Evolutionary conservation across 2,113 vertebrate species (phyloP).

Genomic region (Halcyon senegalensis): DNA sequence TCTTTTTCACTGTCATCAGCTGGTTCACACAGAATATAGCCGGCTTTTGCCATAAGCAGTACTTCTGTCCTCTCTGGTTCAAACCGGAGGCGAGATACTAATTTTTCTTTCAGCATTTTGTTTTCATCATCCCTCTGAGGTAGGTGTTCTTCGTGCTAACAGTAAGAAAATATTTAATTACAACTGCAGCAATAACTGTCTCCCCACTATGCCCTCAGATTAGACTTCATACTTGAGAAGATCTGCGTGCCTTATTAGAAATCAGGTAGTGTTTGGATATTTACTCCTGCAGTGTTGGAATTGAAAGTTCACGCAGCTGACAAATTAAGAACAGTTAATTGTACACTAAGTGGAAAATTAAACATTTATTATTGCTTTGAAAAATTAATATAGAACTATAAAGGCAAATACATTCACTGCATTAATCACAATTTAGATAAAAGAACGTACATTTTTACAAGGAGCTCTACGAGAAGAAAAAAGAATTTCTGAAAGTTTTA

Average conservation of each 20-base stretch:
- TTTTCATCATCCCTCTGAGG: neutral
- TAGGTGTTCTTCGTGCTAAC: neutral
- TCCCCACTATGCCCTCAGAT: neutral
- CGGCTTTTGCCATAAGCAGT: slow-evolving; percentile 2
- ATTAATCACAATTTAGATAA: neutral
- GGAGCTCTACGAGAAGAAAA: neutral
- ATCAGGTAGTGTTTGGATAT: neutral
- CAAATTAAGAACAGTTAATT: neutral
- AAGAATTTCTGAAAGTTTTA: neutral
- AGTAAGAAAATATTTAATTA: neutral
- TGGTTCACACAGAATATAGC: neutral
- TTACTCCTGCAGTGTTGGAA: neutral
- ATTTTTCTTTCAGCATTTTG: neutral
- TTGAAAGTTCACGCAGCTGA: neutral
- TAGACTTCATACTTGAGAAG: neutral
- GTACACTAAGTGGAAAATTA: neutral
- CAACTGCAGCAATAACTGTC: neutral
- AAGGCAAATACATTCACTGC: neutral
- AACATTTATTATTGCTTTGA: neutral
- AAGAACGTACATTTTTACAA: neutral
- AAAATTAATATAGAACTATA: neutral
- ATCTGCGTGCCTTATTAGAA: neutral
- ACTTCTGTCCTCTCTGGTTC: slow-evolving; percentile 17
- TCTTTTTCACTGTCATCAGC: neutral
- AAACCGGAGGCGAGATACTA: neutral